Evolutionary conservation across 92 coral and sea anemone species (phyloP), one percentile per base, ranked within the genome.

Genomic region (Parazoanthus darwini): DNA sequence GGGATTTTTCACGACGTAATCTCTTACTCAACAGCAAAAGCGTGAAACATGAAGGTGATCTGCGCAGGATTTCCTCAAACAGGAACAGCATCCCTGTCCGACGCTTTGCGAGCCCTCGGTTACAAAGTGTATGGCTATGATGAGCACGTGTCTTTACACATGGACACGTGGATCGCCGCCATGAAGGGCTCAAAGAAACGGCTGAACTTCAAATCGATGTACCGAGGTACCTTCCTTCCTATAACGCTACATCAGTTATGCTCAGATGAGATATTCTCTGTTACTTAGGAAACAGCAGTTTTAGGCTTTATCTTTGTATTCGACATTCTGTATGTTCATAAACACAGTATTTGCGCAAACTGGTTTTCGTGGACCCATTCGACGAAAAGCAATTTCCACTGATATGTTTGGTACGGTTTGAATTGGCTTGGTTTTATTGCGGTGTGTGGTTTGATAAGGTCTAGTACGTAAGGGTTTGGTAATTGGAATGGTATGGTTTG

Each of bases 71-170:
- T 82, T 5, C 13, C 46, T 70, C 75, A 82, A 4, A 66, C 86
- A 39, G 86, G 86, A 43, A 68, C 86, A 39, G 23, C 59, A 39
- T 66, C 86, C 20, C 50, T 82, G 29, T 59, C 86, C 22, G 46
- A n/a, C 0, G 86, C 86, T 25, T 68, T 82, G 48, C 26, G 33
- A 66, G 26, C 65, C 42, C 86, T 82, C n/a, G 86, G 86, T 0
- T 82, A 82, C 86, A 68, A 82, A 22, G 75, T 67, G 10, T 68
- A 68, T 50, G 50, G 76, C 76, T 66, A 82, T n/a, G 86, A 82
- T 42, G 77, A 82, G 0, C 77, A 67, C 20, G 59, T 39, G 18
- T 66, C 59, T 11, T 66, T 82, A 15, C 37, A 82, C 63, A 22
- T 82, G 77, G 86, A 82, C 38, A 22, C 39, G 37, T 82, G 86